A percentile compares a stretch with the other conserved stretches of the same genome.
Conservation (phyloP, 2,888 invertebrate genomes). For the Monopis laevigella region DNA sequence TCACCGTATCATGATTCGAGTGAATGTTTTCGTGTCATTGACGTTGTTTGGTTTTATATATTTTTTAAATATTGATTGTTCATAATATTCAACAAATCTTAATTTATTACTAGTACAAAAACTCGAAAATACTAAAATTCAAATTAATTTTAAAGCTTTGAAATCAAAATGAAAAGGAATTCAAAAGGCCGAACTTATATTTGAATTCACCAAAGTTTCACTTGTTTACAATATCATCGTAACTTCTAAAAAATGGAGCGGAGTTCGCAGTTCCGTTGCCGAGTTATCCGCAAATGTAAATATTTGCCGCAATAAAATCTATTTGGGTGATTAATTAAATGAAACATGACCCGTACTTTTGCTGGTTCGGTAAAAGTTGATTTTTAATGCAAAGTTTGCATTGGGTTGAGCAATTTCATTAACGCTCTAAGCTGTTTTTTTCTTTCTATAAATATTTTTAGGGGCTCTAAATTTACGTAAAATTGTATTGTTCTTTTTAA, state of each 20-base stretch:
- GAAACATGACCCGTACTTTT: constrained; percentile 19
- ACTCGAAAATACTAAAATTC: no score
- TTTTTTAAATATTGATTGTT: no score
- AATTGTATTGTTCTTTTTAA: no score
- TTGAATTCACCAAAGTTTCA: neutral
- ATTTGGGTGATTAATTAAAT: constrained; percentile 50
- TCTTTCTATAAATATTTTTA: no score
- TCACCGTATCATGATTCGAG: constrained; percentile 1
- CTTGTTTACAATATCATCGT: constrained; percentile 2
- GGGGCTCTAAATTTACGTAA: no score
- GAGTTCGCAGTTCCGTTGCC: constrained; percentile 22
- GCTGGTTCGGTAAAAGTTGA: constrained; percentile 1
- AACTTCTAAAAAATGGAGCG: constrained; percentile 28
- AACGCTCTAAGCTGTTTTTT: no score
- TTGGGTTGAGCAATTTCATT: no score
- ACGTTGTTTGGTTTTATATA: neutral
- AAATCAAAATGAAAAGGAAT: no score
- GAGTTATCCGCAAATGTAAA: constrained; percentile 32
- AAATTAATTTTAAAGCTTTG: no score
- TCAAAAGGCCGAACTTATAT: neutral
- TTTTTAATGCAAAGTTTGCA: constrained; percentile 8
- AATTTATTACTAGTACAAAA: no score
- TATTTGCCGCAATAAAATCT: constrained; percentile 54
- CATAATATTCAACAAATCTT: no score
- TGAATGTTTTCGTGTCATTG: constrained; percentile 7